Evolutionary conservation across 2,113 vertebrate genomes (phyloP), one percentile per base, ranked within the genome.

Genomic region (Piprites chloris): DNA sequence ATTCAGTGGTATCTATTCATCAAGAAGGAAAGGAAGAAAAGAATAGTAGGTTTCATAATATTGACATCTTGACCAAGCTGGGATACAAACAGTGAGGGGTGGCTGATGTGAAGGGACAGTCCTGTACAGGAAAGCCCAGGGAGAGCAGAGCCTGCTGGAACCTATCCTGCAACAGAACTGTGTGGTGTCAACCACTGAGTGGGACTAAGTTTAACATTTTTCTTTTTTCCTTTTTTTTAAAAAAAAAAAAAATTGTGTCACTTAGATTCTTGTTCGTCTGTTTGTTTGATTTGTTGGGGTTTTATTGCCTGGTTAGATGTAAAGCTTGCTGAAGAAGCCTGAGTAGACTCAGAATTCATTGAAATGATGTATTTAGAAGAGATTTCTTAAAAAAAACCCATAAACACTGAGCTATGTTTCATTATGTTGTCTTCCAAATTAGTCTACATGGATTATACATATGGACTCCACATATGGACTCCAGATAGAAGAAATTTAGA

Each of bases 131-230:
- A 66, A 69, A 41, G 14, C 8, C 35, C 26, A 50, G 47, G 35
- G 24, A 30, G 16, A 1, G 47, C 21, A 35, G 33, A 7, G 2
- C 5, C 7, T 33, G 32, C 39, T 49, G 46, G 35, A 8, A 35
- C 9, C 23, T 0, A 0, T 46, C 35, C 53, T 35, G 63, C 30
- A 59, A 59, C 32, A 58, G 61, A 66, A 22, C 19, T 41, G 13
- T 0, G 3, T 24, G 4, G 5, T 72, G 35, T 28, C 63, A 46
- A 14, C 6, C 62, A 65, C 3, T 0, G 0, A 67, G 20, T 2
- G 14, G 33, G 13, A 56, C 30, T 22, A 9, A 20, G 3, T 22
- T 28, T 41, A 50, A 50, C 49, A 8, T 50, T 26, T 50, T 26
- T 26, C 14, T 26, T 50, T 27, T 50, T 27, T 50, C 12, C 4